A percentile compares a stretch with the other conserved stretches of the same genome.
Conservation (phyloP, 2,888 invertebrate species). For the Micoletzkya japonica region DNA sequence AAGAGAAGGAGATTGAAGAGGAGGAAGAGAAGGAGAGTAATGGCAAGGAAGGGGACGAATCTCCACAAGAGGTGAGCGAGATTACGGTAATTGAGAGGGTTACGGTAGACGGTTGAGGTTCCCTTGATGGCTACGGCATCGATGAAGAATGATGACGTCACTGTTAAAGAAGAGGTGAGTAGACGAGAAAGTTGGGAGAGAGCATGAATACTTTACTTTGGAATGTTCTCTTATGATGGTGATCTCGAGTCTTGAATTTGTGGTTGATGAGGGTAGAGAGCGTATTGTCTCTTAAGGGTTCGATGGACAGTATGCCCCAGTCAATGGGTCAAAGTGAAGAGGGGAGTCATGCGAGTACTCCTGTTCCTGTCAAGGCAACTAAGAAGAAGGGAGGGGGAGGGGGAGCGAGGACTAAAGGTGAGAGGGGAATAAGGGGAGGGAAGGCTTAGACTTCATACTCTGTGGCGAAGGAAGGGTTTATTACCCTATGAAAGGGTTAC, state of each 20-base stretch:
- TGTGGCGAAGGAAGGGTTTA: background rate
- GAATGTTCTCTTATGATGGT: no score
- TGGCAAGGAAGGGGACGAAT: constrained; percentile 3
- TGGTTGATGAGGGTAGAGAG: background rate
- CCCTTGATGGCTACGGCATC: background rate
- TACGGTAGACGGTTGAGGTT: no score
- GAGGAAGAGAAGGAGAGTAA: constrained; percentile 28
- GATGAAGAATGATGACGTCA: constrained; percentile 11
- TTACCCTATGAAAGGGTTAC: background rate
- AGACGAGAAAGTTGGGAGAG: no score
- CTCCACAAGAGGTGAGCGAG: no score
- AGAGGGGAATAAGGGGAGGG: background rate
- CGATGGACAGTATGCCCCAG: constrained; percentile 10
- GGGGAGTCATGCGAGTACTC: constrained; percentile 6
- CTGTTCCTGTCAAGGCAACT: background rate
- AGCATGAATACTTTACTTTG: no score
- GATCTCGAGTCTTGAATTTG: no score
- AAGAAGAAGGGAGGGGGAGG: background rate
- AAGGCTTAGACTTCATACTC: background rate
- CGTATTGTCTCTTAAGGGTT: background rate
- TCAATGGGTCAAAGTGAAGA: constrained; percentile 10
- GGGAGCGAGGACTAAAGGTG: background rate
- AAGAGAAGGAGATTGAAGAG: constrained; percentile 34
- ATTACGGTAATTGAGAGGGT: no score
- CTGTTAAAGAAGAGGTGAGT: constrained; percentile 3